Conservation (phyloP, 2,113 vertebrate species). For the Brachionichthys hirsutus region DNA sequence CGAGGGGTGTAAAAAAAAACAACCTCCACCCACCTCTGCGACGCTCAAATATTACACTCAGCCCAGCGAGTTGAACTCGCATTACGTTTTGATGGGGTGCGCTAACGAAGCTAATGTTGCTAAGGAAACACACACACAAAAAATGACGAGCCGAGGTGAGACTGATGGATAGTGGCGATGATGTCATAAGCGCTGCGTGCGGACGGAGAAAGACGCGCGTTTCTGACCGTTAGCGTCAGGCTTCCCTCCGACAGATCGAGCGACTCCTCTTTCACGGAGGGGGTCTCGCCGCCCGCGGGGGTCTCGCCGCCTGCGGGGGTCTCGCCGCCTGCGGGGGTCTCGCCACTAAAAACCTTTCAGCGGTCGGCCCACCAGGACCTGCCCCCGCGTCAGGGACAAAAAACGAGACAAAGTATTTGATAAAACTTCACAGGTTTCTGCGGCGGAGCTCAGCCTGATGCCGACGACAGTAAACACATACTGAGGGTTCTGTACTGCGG, state of each 20-base stretch:
- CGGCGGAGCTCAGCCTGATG: background rate
- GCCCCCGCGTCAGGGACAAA: background rate
- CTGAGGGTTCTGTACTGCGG: too few species aligned
- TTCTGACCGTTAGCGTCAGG: background rate
- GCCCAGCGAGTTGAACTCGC: constrained; percentile 3
- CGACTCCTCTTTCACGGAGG: too few species aligned
- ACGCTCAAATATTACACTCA: background rate
- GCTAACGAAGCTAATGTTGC: constrained; percentile 38
- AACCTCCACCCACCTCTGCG: constrained; percentile 10
- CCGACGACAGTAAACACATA: background rate
- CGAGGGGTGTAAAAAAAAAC: constrained; percentile 13
- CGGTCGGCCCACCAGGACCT: background rate
- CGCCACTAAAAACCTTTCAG: too few species aligned
- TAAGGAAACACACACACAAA: constrained; percentile 2
- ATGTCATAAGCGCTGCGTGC: background rate
- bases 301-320: too few species aligned
- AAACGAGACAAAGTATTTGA: background rate
- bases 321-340: too few species aligned
- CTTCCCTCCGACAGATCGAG: background rate
- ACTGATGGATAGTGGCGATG: background rate
- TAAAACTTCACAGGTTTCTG: background rate
- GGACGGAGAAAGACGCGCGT: constrained; percentile 13
- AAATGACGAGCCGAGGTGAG: background rate
- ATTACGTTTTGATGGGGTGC: background rate
- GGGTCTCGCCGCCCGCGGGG: too few species aligned